phyloP scores from a whole-genome alignment of 1,140 invertebrate species.

The Nasonia giraulti region DNA sequence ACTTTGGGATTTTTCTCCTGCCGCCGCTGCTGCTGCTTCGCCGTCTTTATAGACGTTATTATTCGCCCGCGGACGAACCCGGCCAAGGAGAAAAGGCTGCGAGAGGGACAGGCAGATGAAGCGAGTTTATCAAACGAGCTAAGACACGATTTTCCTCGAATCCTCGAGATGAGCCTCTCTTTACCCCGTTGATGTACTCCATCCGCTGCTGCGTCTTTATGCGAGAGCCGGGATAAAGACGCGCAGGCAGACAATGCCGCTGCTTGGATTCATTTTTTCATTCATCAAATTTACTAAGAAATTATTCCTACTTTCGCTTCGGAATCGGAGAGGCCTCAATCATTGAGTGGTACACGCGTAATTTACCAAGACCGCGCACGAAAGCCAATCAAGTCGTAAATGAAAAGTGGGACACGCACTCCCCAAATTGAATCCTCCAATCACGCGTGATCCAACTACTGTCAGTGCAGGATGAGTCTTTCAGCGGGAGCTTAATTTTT shows the following conservation, averaged over 20 bases:
- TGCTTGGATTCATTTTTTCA: background rate
- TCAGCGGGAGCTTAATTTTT: slow-evolving; percentile 2
- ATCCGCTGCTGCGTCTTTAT: background rate
- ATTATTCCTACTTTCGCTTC: no score
- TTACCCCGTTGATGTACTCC: background rate
- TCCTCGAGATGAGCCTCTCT: background rate
- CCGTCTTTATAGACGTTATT: background rate
- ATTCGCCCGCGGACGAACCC: background rate
- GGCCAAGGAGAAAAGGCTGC: background rate
- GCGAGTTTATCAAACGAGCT: slow-evolving; percentile 36
- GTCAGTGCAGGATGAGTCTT: background rate
- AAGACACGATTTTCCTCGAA: slow-evolving; percentile 12
- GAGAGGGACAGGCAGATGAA: slow-evolving; percentile 6
- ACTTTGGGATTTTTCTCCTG: slow-evolving; percentile 18
- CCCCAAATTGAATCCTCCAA: background rate
- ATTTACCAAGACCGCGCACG: no score
- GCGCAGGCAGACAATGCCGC: no score
- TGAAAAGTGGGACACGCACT: background rate
- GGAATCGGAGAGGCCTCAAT: no score
- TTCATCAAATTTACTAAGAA: no score
- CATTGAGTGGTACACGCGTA: no score
- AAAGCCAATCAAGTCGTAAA: background rate
- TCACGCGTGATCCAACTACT: background rate
- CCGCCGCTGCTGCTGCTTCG: background rate
- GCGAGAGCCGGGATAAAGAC: background rate